Conservation (phyloP, 2,888 invertebrate genomes). For the Sesia bembeciformis region DNA sequence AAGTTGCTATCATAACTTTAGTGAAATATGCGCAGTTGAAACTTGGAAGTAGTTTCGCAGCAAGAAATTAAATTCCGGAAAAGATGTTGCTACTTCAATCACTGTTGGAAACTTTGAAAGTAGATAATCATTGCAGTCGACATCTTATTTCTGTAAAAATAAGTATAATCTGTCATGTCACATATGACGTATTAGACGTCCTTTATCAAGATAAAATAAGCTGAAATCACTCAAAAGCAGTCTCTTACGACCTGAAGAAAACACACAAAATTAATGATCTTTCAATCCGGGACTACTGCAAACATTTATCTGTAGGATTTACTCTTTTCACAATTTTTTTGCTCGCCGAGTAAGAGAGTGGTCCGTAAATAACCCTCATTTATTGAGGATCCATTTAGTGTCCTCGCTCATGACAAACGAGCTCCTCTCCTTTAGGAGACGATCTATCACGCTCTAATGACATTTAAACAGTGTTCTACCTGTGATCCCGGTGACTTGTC, state of each 20-base stretch:
- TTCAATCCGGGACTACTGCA: conserved; percentile 42
- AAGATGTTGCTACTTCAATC: neutral
- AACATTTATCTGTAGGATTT: conserved; percentile 46
- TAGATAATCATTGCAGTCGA: too few relatives aligned
- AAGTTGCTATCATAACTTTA: conserved; percentile 22
- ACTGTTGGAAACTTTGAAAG: too few relatives aligned
- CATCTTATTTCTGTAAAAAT: too few relatives aligned
- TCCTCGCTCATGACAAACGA: conserved; percentile 58
- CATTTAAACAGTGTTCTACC: conserved; percentile 45
- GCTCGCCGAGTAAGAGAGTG: conserved; percentile 18
- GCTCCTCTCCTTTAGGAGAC: conserved; percentile 36
- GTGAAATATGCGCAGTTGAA: conserved; percentile 37
- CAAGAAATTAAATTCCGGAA: conserved; percentile 18
- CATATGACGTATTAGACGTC: neutral
- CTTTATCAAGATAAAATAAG: neutral
- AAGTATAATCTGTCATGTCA: too few relatives aligned
- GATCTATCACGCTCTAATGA: conserved; percentile 61
- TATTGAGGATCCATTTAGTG: conserved; percentile 57
- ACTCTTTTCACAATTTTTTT: conserved; percentile 30
- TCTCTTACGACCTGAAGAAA: conserved; percentile 12
- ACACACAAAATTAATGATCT: conserved; percentile 48
- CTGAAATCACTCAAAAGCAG: neutral
- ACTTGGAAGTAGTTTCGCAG: conserved; percentile 17
- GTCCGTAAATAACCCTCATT: conserved; percentile 52
- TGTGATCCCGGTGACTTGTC: conserved; percentile 37